Evolutionary conservation across 1,140 invertebrate species (phyloP).

Genomic region (Eriosoma lanigerum): DNA sequence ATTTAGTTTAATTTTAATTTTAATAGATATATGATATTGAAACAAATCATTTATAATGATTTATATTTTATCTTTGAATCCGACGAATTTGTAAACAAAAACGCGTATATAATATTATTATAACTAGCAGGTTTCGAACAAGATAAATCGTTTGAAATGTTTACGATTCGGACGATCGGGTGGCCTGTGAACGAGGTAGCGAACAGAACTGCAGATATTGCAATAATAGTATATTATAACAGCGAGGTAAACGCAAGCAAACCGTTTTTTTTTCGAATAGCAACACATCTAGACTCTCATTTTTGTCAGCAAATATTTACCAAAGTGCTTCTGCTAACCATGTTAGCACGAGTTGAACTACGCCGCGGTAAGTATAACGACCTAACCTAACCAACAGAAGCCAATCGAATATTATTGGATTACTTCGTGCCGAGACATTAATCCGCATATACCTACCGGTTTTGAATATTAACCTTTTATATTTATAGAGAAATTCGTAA

Average conservation of each 20-base stretch:
- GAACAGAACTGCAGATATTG: too few species aligned
- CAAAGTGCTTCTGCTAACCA: neutral
- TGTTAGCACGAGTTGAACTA: neutral
- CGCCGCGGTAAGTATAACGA: neutral
- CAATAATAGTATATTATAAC: neutral
- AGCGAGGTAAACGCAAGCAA: neutral
- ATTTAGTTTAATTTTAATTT: too few species aligned
- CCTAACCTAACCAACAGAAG: too few species aligned
- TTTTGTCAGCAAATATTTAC: constrained; percentile 2
- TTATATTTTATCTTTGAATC: neutral
- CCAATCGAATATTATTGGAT: neutral
- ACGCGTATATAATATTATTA: neutral
- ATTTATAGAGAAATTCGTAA: too few species aligned
- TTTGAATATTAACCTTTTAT: too few species aligned
- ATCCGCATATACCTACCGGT: too few species aligned
- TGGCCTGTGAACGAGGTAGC: too few species aligned
- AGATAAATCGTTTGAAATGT: neutral
- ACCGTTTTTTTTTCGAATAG: neutral
- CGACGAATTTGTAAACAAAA: neutral
- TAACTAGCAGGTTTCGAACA: too few species aligned
- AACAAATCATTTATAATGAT: neutral
- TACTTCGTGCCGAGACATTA: neutral
- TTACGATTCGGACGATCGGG: too few species aligned
- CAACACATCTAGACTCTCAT: neutral
- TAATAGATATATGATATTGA: too few species aligned